Base-by-base conservation (phyloP, 2,888 invertebrate species). In the Drosophila maculinotata region DNA sequence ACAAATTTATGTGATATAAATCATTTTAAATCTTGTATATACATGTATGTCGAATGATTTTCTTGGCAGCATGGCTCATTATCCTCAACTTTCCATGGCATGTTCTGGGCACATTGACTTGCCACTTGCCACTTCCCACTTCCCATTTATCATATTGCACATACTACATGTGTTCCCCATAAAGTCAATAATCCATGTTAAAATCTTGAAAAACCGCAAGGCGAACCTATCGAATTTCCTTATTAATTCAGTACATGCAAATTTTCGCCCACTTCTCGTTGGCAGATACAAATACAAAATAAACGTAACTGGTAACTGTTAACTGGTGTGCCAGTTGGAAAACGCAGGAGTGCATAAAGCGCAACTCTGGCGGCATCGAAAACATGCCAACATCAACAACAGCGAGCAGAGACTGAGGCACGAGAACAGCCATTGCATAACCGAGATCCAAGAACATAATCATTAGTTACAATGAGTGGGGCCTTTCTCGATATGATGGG, bases 241-340 rank as follows among this genome's bases (percentile, higher is more conserved):
- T 71, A 87, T 86, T 86, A 76, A 76, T 71, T 53, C 64, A 58
- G 45, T 49, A 48, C 81, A 87, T 88, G 84, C 75, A 86, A 83
- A 82, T 83, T 83, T 77, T 69, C 51, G 63, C 83, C 65, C 42
- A 62, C 68, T 85, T 74, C 42, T 72, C 63, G 30, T 33, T 54
- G 35, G 31, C 75, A 77, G 69, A 69, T 35, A 45, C 63, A 57
- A 38, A 31, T 14, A n/a, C 17, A 28, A 71, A 38, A 31, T 14
- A 63, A 51, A 67, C 65, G 49, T 76, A 69, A 81, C 73, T 71
- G 77, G 53, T 72, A 73, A 81, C 76, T 74, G 77, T 48, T 72
- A 83, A 80, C 80, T 83, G n/a, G n/a, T n/a, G 58, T 56, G 35
- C 58, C 31, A 59, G 60, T 65, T 58, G 57, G 41, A 56, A 60